A percentile compares a stretch with the other conserved stretches of the same genome.
These are phyloP conservation scores for Heteromyza rotundicornis DNA, from an alignment of 2,888 invertebrate species.

Conservation along the genomic window DNA sequence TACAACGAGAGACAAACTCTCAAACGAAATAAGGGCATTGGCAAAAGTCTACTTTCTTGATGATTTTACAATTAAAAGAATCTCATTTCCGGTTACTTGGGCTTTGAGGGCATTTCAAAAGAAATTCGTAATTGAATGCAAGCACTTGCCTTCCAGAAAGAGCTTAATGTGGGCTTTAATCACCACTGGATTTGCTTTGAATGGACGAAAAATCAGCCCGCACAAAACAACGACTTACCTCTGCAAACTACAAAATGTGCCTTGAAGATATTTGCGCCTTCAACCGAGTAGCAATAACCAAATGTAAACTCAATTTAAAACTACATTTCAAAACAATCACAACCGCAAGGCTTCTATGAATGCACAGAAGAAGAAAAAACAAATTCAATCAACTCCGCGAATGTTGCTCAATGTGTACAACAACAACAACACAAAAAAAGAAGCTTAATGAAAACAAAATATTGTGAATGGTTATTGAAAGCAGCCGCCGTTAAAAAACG, in stretches of 20 bases:
- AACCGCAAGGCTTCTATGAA: background rate
- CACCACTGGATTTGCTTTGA: too few species aligned
- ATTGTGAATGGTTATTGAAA: too few species aligned
- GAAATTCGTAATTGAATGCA: too few species aligned
- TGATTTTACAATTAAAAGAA: background rate
- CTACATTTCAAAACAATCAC: background rate
- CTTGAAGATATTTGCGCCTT: background rate
- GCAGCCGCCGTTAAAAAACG: too few species aligned
- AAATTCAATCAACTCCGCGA: background rate
- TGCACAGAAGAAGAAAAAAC: background rate
- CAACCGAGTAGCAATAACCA: background rate
- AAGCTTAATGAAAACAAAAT: too few species aligned
- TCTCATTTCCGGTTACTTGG: background rate
- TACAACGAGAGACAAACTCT: too few species aligned
- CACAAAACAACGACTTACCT: background rate
- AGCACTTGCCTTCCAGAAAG: too few species aligned
- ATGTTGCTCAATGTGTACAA: background rate
- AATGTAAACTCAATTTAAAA: slow-evolving; percentile 1
- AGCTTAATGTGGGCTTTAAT: too few species aligned
- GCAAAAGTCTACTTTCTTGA: background rate
- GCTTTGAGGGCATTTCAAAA: background rate
- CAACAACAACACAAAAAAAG: too few species aligned
- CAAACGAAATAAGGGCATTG: too few species aligned
- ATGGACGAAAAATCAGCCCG: background rate
- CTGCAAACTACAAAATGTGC: background rate